phyloP scores from a whole-genome alignment of 2,113 vertebrate species.

The Nerophis ophidion region DNA sequence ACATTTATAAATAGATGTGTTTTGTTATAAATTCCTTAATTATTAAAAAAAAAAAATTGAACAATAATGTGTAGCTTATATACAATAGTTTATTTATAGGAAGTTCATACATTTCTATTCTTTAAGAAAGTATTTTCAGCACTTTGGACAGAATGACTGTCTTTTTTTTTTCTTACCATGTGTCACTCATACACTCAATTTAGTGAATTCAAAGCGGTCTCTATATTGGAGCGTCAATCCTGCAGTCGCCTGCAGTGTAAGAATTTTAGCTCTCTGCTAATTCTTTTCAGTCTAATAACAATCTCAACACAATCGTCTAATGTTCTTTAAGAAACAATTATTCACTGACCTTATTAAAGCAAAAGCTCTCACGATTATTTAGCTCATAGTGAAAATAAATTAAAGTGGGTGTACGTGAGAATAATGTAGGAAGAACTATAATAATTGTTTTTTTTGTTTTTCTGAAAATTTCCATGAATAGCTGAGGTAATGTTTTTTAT shows the following conservation, averaged over 20 bases:
- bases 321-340: constrained; percentile 1
- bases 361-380: background rate
- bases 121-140: constrained; percentile 39
- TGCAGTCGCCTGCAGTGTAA: background rate
- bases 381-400: background rate
- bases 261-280: background rate
- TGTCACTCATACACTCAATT: background rate
- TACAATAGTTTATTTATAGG: background rate
- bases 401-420: too few species aligned
- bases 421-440: too few species aligned
- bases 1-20: too few species aligned
- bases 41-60: too few species aligned
- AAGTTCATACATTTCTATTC: background rate
- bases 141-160: constrained; percentile 50
- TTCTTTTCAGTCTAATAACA: background rate
- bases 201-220: background rate
- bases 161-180: background rate
- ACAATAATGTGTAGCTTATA: background rate
- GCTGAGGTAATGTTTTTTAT: too few species aligned
- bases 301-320: background rate
- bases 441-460: too few species aligned
- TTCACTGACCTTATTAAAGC: constrained; percentile 6
- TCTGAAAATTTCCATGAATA: too few species aligned
- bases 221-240: background rate
- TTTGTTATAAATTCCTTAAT: too few species aligned